phyloP scores from a whole-genome alignment of 2,113 vertebrate genomes.

The Gasterosteus aculeatus region DNA sequence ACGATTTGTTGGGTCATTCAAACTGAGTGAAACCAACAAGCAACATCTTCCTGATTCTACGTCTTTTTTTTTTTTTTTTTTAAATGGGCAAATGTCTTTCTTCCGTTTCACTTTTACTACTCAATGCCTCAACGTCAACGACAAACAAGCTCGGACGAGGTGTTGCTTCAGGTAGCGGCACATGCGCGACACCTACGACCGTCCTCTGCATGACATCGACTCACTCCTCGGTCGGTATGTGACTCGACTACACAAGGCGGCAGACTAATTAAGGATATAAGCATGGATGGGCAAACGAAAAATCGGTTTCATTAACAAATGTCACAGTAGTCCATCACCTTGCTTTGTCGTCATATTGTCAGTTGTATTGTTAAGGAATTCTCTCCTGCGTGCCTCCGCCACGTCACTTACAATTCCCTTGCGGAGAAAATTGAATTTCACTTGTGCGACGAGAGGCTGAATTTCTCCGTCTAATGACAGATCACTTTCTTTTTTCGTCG shows the following conservation, averaged over 20 bases:
- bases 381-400: conserved; percentile 1
- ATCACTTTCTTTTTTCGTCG: conserved; percentile 46
- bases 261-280: conserved; percentile 31
- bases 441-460: conserved; percentile 9
- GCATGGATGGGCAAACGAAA: neutral
- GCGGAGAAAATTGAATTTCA: conserved; percentile 36
- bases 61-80: conserved; percentile 47
- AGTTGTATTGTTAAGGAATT: conserved; percentile 20
- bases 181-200: conserved; percentile 27
- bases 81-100: conserved; percentile 47
- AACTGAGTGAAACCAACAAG: conserved; percentile 58
- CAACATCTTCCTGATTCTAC: conserved; percentile 60
- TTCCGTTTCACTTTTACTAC: conserved; percentile 26
- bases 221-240: conserved; percentile 41
- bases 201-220: conserved; percentile 30
- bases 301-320: conserved; percentile 22
- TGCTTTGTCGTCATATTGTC: conserved; percentile 7
- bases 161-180: conserved; percentile 49
- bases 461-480: conserved; percentile 46
- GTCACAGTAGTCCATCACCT: conserved; percentile 26
- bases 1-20: conserved; percentile 45
- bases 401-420: conserved; percentile 32
- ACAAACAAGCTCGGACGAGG: conserved; percentile 32
- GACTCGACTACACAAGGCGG: conserved; percentile 5
- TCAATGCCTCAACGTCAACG: conserved; percentile 61